Evolutionary conservation across 2,113 vertebrate genomes (phyloP).

Genomic region (Strigops habroptila): DNA sequence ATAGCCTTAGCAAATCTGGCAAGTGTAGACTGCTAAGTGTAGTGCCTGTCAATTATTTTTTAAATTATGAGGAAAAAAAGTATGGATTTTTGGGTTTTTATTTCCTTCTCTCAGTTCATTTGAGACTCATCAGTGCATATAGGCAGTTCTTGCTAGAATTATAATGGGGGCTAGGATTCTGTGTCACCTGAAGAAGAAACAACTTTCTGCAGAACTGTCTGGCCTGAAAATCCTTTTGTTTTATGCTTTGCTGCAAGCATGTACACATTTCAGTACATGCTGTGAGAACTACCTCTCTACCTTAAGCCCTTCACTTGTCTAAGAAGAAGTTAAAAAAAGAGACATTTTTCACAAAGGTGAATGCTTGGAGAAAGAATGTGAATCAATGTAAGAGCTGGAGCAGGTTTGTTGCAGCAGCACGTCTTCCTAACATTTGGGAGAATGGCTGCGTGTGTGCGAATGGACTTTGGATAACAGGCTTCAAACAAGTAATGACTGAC

Average conservation of each 20-base stretch:
- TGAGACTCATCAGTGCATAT: not conserved
- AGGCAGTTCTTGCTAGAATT: not conserved
- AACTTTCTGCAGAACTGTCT: not conserved
- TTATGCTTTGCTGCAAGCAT: not conserved
- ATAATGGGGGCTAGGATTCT: not conserved
- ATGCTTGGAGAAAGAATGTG: constrained; percentile 13
- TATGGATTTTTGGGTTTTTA: not conserved
- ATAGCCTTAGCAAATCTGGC: not conserved
- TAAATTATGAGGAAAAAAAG: not conserved
- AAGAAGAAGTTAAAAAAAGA: not conserved
- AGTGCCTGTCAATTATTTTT: not conserved
- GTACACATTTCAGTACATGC: not conserved
- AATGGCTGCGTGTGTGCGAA: not conserved
- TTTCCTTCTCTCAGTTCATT: not conserved
- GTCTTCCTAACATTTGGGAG: not conserved
- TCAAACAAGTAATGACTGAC: not conserved
- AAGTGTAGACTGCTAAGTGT: not conserved
- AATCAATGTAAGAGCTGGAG: constrained; percentile 29
- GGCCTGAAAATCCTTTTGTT: not conserved
- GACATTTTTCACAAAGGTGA: constrained; percentile 3
- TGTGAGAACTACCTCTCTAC: not conserved
- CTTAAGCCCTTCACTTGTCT: not conserved
- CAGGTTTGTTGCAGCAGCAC: not conserved
- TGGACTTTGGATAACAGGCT: not conserved
- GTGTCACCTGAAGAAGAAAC: not conserved